Evolutionary conservation across 2,113 vertebrate species (phyloP).

Genomic region (Apteryx mantelli): DNA sequence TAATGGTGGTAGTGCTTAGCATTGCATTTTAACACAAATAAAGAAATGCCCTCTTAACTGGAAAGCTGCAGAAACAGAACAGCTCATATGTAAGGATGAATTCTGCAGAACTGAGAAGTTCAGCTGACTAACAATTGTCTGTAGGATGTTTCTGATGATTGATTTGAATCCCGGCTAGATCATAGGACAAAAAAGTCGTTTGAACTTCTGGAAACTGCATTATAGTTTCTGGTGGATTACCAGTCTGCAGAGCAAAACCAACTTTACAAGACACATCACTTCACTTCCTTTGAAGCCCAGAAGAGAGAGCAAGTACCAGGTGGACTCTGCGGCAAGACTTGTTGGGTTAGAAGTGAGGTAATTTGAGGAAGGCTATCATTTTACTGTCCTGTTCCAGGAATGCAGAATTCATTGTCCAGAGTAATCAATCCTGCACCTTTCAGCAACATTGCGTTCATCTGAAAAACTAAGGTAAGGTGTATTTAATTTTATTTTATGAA

Average conservation of each 20-base stretch:
- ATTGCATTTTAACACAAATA: background rate
- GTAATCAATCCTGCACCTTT: rapidly evolving
- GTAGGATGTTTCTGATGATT: background rate
- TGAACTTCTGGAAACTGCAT: background rate
- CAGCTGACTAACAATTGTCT: background rate
- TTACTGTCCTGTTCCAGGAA: background rate
- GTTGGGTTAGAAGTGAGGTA: background rate
- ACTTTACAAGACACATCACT: rapidly evolving
- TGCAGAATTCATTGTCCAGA: background rate
- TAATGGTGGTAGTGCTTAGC: rapidly evolving
- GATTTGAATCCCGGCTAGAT: background rate
- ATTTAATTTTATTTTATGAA: rapidly evolving
- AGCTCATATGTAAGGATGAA: background rate
- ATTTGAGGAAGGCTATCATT: background rate
- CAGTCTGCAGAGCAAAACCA: background rate
- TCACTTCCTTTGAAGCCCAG: background rate
- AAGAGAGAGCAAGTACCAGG: too few relatives aligned
- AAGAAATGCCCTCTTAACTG: rapidly evolving
- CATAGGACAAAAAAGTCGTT: background rate
- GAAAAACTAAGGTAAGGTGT: background rate
- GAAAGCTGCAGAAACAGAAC: background rate
- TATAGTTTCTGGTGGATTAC: rapidly evolving
- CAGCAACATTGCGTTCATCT: background rate
- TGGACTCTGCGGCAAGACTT: rapidly evolving
- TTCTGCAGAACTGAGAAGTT: background rate